These are phyloP conservation scores for Odontomachus brunneus DNA, from an alignment of 1,140 invertebrate species.

Conservation along the genomic window DNA sequence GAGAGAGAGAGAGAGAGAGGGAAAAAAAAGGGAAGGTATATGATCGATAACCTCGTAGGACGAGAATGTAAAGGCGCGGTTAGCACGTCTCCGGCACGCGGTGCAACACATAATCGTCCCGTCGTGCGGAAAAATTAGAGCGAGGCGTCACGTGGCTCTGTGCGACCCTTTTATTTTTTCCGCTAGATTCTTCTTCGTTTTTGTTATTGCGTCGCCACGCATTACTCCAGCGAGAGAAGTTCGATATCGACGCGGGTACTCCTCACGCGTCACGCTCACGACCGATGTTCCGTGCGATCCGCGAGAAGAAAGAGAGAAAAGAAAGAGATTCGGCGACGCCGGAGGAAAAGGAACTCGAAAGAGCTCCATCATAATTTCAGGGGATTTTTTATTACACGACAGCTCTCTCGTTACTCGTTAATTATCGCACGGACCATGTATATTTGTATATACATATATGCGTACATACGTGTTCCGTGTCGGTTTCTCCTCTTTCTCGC, in stretches of 20 bases:
- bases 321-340: too few species aligned
- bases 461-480: too few species aligned
- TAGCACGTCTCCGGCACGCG: constrained; percentile 23
- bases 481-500: constrained; percentile 7
- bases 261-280: neutral
- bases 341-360: too few species aligned
- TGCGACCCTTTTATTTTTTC: constrained; percentile 19
- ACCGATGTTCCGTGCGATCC: too few species aligned
- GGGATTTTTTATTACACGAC: too few species aligned
- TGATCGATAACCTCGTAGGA: constrained; percentile 52
- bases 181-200: constrained; percentile 25
- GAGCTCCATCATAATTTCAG: too few species aligned
- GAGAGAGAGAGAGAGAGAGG: constrained; percentile 12
- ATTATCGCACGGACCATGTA: neutral
- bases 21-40: neutral
- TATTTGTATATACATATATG: neutral
- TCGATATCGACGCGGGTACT: constrained; percentile 36
- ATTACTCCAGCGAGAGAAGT: constrained; percentile 8
- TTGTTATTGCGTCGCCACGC: constrained; percentile 16
- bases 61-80: constrained; percentile 45
- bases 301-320: too few species aligned
- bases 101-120: constrained; percentile 50
- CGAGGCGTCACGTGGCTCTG: constrained; percentile 22
- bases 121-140: constrained; percentile 54
- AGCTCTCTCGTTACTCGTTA: constrained; percentile 20